Evolutionary conservation across 1,140 invertebrate species (phyloP).

Genomic region (Drosophila jambulina): DNA sequence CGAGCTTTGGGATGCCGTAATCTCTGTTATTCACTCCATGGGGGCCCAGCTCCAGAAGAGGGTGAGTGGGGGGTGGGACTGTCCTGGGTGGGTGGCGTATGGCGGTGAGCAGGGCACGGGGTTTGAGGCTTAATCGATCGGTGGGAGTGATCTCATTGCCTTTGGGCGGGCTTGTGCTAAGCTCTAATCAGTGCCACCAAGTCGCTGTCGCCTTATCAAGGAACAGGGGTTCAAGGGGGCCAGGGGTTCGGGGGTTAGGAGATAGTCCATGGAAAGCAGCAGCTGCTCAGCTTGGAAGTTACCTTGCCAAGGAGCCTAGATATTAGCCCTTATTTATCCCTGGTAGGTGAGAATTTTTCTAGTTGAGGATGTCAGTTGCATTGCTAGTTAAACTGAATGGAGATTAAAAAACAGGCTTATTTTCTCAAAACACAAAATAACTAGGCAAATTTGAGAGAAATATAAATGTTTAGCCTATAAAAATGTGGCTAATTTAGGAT

Average conservation of each 20-base stretch:
- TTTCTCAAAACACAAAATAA: too few relatives aligned
- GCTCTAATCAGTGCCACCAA: constrained; percentile 26
- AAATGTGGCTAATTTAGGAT: too few relatives aligned
- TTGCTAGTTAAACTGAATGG: neutral
- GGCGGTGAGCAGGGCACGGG: neutral
- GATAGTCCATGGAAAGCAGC: constrained; percentile 1
- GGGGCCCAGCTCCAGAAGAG: constrained; percentile 7
- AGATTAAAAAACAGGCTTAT: too few relatives aligned
- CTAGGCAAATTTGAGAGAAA: too few relatives aligned
- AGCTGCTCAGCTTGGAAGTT: neutral
- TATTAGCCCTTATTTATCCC: neutral
- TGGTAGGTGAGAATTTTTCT: neutral
- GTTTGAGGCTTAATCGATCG: constrained; percentile 31
- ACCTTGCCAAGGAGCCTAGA: neutral
- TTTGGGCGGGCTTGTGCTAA: neutral
- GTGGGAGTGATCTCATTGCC: constrained; percentile 41
- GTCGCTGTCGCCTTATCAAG: constrained; percentile 22
- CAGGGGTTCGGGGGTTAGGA: neutral
- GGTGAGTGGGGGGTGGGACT: neutral
- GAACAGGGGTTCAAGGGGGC: neutral
- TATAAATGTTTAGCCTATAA: too few relatives aligned
- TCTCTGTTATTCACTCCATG: constrained; percentile 26
- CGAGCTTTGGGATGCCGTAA: constrained; percentile 48
- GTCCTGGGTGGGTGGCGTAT: constrained; percentile 5
- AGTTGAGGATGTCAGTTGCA: neutral